Evolutionary conservation across 2,888 invertebrate species (phyloP).

Genomic region (Rhodophaea formosa): DNA sequence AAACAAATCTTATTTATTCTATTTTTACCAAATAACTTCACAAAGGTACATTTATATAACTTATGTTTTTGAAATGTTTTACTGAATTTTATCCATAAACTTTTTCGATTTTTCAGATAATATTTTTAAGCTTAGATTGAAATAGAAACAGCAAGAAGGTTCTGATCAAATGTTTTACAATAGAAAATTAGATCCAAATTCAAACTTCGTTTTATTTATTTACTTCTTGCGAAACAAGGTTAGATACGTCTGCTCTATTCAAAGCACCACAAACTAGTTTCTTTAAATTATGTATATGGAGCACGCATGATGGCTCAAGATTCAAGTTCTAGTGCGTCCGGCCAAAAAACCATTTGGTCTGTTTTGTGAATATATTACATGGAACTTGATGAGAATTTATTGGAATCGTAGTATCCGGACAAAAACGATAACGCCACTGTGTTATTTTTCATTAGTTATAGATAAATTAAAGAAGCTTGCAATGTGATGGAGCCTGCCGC

Average conservation of each 20-base stretch:
- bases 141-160: too few relatives aligned
- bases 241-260: conserved; percentile 8
- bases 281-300: conserved; percentile 5
- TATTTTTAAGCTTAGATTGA: too few relatives aligned
- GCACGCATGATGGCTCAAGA: background rate
- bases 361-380: background rate
- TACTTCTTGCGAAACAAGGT: background rate
- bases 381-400: background rate
- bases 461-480: background rate
- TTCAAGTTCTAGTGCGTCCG: background rate
- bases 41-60: too few relatives aligned
- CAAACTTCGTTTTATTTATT: background rate
- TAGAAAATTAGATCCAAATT: too few relatives aligned
- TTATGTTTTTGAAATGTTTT: too few relatives aligned
- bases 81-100: too few relatives aligned
- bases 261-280: conserved; percentile 17
- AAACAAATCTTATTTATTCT: too few relatives aligned
- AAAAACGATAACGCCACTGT: background rate
- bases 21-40: too few relatives aligned
- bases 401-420: background rate
- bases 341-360: background rate
- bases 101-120: too few relatives aligned
- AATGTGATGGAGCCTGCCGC: too few relatives aligned
- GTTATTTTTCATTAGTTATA: background rate
- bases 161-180: too few relatives aligned